These are phyloP conservation scores for Porites lutea DNA, from an alignment of 64 coral and sea anemone species.

Conservation along the genomic window DNA sequence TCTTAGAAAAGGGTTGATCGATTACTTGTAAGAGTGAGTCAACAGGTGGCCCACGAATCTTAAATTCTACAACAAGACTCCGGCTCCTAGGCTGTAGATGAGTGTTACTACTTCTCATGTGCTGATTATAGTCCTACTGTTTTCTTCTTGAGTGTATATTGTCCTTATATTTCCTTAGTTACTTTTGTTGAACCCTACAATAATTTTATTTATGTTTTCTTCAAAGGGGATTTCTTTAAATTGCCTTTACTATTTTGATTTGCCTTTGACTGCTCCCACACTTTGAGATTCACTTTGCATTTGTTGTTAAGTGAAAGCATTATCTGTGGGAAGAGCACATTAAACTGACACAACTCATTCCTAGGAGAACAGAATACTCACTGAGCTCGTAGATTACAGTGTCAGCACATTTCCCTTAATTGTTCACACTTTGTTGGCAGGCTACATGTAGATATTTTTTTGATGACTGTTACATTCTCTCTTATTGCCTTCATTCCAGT, in stretches of 20 bases:
- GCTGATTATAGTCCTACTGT: too few species aligned
- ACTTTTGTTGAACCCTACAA: too few species aligned
- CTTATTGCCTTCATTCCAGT: constrained; percentile 55
- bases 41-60: too few species aligned
- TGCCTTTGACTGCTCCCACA: background rate
- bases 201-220: too few species aligned
- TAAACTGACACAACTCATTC: constrained; percentile 65
- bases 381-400: constrained; percentile 72
- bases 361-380: constrained; percentile 30
- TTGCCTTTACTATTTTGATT: background rate
- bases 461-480: background rate
- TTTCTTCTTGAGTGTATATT: too few species aligned
- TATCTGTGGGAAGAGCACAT: constrained; percentile 40
- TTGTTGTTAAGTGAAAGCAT: constrained; percentile 15
- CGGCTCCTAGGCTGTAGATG: too few species aligned
- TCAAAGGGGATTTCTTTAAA: background rate
- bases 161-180: too few species aligned
- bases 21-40: too few species aligned
- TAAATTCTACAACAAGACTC: too few species aligned
- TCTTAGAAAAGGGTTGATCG: too few species aligned
- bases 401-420: constrained; percentile 31
- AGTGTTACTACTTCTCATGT: too few species aligned
- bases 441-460: background rate
- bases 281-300: background rate
- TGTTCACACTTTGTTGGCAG: too few species aligned